A percentile compares a stretch with the other conserved stretches of the same genome.
These are phyloP conservation scores for Mactromeris polynyma DNA, from an alignment of 2,888 invertebrate genomes.

Conservation along the genomic window DNA sequence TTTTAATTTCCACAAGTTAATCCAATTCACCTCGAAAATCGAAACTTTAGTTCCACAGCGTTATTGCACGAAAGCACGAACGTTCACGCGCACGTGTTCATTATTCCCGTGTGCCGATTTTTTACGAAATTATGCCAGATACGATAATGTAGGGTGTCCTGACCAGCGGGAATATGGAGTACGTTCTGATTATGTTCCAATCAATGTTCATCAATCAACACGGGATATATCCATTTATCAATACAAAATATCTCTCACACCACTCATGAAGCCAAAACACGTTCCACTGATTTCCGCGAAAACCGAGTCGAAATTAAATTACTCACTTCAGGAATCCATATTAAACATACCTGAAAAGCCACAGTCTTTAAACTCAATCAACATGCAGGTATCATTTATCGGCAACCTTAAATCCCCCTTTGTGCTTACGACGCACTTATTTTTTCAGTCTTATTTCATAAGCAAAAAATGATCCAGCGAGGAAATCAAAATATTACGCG, in stretches of 20 bases:
- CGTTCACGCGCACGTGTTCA: background rate
- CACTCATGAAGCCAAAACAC: background rate
- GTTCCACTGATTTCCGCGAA: background rate
- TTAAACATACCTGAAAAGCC: background rate
- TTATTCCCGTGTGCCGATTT: background rate
- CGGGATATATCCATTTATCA: background rate
- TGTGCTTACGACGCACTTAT: too few species aligned
- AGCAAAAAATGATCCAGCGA: too few species aligned
- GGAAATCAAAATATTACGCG: too few species aligned
- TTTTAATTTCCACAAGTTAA: background rate
- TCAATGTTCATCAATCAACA: background rate
- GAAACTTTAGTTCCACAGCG: background rate
- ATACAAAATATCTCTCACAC: background rate
- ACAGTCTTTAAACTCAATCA: too few species aligned
- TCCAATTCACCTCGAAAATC: background rate
- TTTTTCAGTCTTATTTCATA: too few species aligned
- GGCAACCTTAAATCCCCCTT: too few species aligned
- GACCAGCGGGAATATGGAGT: background rate
- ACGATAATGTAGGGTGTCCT: background rate
- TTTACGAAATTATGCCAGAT: background rate
- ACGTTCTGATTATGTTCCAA: background rate
- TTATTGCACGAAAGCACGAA: background rate
- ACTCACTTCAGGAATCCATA: background rate
- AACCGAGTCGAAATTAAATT: constrained; percentile 1
- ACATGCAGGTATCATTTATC: too few species aligned